A percentile compares a stretch with the other conserved stretches of the same genome.
Conservation (phyloP, 2,113 vertebrate genomes). For the Cynopterus brachyotis region DNA sequence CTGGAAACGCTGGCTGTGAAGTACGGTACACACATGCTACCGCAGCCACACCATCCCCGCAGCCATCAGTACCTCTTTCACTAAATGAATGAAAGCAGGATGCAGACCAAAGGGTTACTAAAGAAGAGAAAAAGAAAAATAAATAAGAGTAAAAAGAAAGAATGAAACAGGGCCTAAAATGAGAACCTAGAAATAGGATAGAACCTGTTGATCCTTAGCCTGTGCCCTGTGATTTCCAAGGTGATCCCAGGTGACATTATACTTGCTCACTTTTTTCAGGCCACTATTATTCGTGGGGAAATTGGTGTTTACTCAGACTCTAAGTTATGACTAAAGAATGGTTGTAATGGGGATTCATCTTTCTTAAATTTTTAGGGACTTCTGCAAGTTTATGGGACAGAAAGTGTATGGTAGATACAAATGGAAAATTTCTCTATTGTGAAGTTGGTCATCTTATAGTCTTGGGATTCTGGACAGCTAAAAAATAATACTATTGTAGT, state of each 20-base stretch:
- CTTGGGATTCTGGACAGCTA: conserved; percentile 2
- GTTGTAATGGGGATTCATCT: background rate
- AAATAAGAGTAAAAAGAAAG: background rate
- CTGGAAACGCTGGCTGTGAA: background rate
- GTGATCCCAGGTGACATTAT: background rate
- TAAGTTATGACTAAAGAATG: background rate
- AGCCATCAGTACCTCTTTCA: background rate
- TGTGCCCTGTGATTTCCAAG: background rate
- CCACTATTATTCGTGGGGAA: background rate
- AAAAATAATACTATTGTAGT: background rate
- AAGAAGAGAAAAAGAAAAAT: background rate
- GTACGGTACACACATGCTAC: background rate
- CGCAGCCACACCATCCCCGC: background rate
- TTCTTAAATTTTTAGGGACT: background rate
- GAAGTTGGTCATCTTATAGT: background rate
- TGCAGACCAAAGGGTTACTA: background rate
- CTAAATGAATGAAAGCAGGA: background rate
- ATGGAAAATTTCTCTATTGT: background rate
- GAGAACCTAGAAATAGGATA: background rate
- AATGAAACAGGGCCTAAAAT: background rate
- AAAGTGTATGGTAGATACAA: background rate
- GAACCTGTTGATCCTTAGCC: background rate
- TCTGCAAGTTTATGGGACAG: background rate
- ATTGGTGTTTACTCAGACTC: background rate
- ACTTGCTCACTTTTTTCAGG: background rate